Conservation (phyloP, 2,113 vertebrate species). For the Chamaea fasciata region DNA sequence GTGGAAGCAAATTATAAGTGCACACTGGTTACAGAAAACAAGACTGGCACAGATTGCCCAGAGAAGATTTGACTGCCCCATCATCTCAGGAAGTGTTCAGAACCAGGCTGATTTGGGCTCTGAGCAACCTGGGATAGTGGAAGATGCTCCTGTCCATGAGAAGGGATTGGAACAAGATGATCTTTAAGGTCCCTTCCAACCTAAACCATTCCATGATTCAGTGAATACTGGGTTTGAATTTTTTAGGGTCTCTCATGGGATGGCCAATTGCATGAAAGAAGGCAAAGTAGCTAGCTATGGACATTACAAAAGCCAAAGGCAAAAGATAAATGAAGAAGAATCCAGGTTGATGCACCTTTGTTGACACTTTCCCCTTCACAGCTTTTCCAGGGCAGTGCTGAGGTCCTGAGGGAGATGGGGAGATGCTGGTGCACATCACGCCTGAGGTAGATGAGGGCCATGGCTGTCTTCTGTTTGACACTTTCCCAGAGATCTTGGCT, state of each 20-base stretch:
- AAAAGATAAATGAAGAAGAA: background rate
- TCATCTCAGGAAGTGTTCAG: background rate
- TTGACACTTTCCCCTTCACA: background rate
- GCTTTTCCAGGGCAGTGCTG: background rate
- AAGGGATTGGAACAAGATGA: background rate
- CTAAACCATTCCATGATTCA: background rate
- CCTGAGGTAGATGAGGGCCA: background rate
- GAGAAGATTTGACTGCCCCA: background rate
- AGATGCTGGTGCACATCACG: background rate
- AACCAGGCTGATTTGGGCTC: background rate
- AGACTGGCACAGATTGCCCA: background rate
- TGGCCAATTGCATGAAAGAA: background rate
- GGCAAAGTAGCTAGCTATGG: background rate
- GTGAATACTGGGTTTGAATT: background rate
- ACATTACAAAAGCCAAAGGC: background rate
- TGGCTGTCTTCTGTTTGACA: background rate
- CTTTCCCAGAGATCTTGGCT: background rate
- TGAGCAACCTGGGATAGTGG: accelerated
- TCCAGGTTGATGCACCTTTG: background rate
- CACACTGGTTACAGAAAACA: background rate
- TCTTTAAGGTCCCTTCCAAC: background rate
- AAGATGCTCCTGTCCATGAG: background rate
- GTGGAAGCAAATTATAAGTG: background rate
- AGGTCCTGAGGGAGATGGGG: background rate
- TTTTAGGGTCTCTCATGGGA: background rate